Evolutionary conservation across 2,888 invertebrate species (phyloP), one percentile per base, ranked within the genome.

Genomic region (Macrostomum cliftonense): DNA sequence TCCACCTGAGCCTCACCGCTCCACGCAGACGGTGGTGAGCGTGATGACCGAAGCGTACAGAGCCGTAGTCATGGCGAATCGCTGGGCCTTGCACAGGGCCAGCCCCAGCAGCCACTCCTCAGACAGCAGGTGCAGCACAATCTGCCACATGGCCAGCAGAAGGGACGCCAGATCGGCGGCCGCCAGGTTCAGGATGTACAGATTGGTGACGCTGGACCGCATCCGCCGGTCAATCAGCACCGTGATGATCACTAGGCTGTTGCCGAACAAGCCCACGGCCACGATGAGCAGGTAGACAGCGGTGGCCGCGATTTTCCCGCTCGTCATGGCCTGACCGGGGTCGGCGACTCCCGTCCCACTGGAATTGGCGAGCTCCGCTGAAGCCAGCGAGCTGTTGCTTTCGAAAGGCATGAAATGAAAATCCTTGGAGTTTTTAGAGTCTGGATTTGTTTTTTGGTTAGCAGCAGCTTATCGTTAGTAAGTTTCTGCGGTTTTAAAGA

Each of bases 1-100:
- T 28, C 28, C 28, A 4, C 28, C 9, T 7, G 5, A 28, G 12
- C 49, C 57, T 53, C 52, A 69, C 67, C 68, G 63, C 58, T 73
- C 73, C 28, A 72, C 58, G 53, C 72, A 73, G 9, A 73, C 66
- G 37, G 66, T 63, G 36, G 72, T 60, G 45, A 73, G 64, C 0
- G 72, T 71, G 46, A 71, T 60, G 12, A 73, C 70, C 12, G 73
- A 73, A 1, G 68, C 63, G 57, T 71, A 73, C 16, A 73, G 62
- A 38, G 68, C 65, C 28, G 64, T 62, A 19, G 70, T 69, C 53
- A 73, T 63, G 12, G 67, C 53, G 55, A 67, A 73, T 21, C 73
- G 57, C 46, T 68, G 60, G 21, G 64, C 51, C 46, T 66, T 66
- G 52, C 73, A 73, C 43, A 65, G 46, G 2, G 56, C 49, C 21